Conservation (phyloP, 1,140 invertebrate genomes). For the Drosophila ananassae region DNA sequence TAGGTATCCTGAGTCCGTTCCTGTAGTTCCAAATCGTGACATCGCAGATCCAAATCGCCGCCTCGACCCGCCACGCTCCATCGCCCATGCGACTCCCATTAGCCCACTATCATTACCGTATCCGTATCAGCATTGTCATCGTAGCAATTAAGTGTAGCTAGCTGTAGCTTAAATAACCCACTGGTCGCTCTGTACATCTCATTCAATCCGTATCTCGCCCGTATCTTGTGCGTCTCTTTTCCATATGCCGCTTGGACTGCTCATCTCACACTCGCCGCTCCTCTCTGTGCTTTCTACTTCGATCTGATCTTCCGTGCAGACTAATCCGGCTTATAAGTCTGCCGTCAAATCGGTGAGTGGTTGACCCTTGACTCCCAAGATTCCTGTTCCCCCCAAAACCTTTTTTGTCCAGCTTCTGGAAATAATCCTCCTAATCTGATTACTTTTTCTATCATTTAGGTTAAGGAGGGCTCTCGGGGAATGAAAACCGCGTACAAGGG, state of each 20-base stretch:
- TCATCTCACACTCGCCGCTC: conserved; percentile 39
- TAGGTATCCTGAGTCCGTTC: conserved; percentile 9
- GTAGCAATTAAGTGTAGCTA: conserved; percentile 55
- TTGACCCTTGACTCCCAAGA: neutral
- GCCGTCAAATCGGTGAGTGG: conserved; percentile 91
- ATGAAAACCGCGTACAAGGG: conserved; percentile 90
- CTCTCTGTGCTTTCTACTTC: conserved; percentile 62
- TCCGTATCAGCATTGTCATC: conserved; percentile 57
- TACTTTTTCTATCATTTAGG: conserved; percentile 83
- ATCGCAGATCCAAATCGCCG: conserved; percentile 18
- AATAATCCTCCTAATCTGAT: neutral
- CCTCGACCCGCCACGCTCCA: conserved; percentile 49
- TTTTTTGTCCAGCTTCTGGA: neutral
- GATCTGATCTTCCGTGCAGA: conserved; percentile 85
- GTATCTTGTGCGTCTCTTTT: conserved; percentile 60
- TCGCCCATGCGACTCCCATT: conserved; percentile 24
- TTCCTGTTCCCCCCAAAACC: conserved; percentile 9
- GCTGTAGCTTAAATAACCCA: conserved; percentile 31
- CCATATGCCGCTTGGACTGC: conserved; percentile 72
- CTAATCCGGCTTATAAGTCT: conserved; percentile 92
- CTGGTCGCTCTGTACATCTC: conserved; percentile 31
- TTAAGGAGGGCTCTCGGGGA: conserved; percentile 91
- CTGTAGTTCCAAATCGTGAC: conserved; percentile 10
- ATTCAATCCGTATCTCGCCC: conserved; percentile 50
- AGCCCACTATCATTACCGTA: conserved; percentile 11